Evolutionary conservation across 2,888 invertebrate genomes (phyloP).

Genomic region (Rotaria socialis): DNA sequence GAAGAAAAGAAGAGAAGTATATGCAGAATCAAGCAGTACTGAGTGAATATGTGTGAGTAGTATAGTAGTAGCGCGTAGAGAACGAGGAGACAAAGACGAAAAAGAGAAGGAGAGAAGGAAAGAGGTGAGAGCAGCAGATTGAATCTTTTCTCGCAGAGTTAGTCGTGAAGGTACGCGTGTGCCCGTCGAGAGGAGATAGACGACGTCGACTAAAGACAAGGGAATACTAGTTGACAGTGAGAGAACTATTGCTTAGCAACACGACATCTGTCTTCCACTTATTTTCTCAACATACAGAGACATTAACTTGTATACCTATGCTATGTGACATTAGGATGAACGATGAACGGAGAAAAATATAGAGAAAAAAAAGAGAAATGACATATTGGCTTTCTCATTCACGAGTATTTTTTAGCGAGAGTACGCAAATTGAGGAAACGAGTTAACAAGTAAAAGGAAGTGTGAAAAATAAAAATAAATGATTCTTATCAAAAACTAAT

Average conservation of each 20-base stretch:
- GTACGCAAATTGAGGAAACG: not conserved
- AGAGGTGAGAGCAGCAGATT: constrained; percentile 18
- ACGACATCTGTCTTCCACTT: not conserved
- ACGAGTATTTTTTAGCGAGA: not conserved
- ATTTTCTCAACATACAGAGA: not conserved
- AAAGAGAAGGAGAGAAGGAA: constrained; percentile 14
- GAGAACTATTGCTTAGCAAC: constrained; percentile 19
- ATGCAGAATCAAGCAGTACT: not conserved
- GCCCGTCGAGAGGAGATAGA: constrained; percentile 25
- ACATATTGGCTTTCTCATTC: not conserved
- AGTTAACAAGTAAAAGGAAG: not conserved
- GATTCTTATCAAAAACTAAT: not conserved
- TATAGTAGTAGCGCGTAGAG: not conserved
- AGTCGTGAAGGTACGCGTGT: constrained; percentile 23
- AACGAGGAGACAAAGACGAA: constrained; percentile 24
- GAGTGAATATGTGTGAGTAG: not conserved
- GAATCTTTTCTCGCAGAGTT: constrained; percentile 30
- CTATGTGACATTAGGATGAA: not conserved
- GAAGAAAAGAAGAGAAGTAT: not conserved
- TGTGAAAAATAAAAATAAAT: not conserved
- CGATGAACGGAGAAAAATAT: not conserved
- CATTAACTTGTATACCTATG: not conserved
- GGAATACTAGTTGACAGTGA: constrained; percentile 6
- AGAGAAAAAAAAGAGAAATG: not conserved
- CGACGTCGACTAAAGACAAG: not conserved